A percentile compares a stretch with the other conserved stretches of the same genome.
Conservation (phyloP, 1,140 invertebrate genomes). For the Piezodorus guildinii region DNA sequence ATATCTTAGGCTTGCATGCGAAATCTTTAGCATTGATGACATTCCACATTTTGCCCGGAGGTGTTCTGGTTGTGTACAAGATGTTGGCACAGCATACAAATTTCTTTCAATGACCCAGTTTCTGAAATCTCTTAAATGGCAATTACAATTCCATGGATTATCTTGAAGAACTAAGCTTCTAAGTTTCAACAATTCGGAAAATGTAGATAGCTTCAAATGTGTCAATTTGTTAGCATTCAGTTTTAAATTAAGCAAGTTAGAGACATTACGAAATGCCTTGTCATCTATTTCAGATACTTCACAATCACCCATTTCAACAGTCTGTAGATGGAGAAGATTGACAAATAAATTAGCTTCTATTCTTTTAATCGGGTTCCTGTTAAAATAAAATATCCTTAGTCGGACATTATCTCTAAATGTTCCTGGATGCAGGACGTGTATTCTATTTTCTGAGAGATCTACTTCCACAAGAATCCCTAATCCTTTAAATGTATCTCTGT, state of each 20-base stretch:
- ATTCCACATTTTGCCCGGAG: conserved; percentile 55
- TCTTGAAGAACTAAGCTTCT: conserved; percentile 61
- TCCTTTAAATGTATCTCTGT: conserved; percentile 59
- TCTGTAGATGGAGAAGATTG: conserved; percentile 59
- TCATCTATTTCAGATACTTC: conserved; percentile 51
- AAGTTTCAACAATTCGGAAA: conserved; percentile 48
- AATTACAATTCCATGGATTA: conserved; percentile 84
- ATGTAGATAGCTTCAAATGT: conserved; percentile 41
- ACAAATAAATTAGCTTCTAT: conserved; percentile 63
- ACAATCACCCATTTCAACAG: conserved; percentile 64
- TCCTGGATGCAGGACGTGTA: conserved; percentile 27
- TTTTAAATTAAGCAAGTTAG: conserved; percentile 50
- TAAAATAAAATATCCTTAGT: conserved; percentile 48
- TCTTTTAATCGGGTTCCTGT: conserved; percentile 56
- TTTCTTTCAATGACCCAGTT: conserved; percentile 59
- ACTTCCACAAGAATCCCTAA: conserved; percentile 75
- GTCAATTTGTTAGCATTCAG: conserved; percentile 59
- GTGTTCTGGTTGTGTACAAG: conserved; percentile 52
- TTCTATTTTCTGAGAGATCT: conserved; percentile 62
- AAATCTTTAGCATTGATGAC: conserved; percentile 59
- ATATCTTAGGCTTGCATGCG: conserved; percentile 68
- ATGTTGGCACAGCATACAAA: conserved; percentile 56
- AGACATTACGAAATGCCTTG: conserved; percentile 57
- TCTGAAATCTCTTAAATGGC: conserved; percentile 62
- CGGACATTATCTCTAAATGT: conserved; percentile 26